Percentiles rank a stretch among this genome's conserved stretches.
phyloP scores from a whole-genome alignment of 2,797 vertebrate genomes.

The Apogon hyalosoma region DNA sequence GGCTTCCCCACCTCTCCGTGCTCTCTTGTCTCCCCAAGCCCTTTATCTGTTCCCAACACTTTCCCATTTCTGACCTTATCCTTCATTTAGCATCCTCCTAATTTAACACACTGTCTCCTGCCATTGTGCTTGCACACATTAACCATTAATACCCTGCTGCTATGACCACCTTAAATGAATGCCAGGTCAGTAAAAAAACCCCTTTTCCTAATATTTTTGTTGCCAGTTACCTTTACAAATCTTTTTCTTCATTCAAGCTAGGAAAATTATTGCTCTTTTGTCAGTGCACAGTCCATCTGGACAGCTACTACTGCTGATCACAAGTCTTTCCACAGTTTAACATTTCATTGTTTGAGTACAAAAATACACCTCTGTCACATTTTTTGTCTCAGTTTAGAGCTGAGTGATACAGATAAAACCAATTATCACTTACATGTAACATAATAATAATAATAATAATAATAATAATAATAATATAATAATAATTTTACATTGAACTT shows the following conservation, averaged over 20 bases:
- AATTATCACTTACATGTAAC: too few relatives aligned
- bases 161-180: constrained; percentile 80
- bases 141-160: constrained; percentile 47
- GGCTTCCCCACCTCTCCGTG: constrained; percentile 78
- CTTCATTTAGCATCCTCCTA: constrained; percentile 68
- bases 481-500: too few relatives aligned
- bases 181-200: constrained; percentile 81
- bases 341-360: background rate
- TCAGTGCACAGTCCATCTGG: constrained; percentile 33
- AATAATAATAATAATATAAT: too few relatives aligned
- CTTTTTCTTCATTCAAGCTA: constrained; percentile 30
- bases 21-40: constrained; percentile 55
- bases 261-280: constrained; percentile 19
- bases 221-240: constrained; percentile 46
- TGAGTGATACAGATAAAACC: too few relatives aligned
- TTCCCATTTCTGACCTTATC: constrained; percentile 68
- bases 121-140: constrained; percentile 49
- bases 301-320: constrained; percentile 19
- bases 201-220: constrained; percentile 60
- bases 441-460: too few relatives aligned
- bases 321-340: constrained; percentile 17
- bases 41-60: constrained; percentile 72
- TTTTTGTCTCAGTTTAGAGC: too few relatives aligned
- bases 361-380: constrained; percentile 9
- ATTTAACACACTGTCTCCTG: constrained; percentile 60